Base-by-base conservation (phyloP, 2,113 vertebrate species). In the Cheilinus undulatus region DNA sequence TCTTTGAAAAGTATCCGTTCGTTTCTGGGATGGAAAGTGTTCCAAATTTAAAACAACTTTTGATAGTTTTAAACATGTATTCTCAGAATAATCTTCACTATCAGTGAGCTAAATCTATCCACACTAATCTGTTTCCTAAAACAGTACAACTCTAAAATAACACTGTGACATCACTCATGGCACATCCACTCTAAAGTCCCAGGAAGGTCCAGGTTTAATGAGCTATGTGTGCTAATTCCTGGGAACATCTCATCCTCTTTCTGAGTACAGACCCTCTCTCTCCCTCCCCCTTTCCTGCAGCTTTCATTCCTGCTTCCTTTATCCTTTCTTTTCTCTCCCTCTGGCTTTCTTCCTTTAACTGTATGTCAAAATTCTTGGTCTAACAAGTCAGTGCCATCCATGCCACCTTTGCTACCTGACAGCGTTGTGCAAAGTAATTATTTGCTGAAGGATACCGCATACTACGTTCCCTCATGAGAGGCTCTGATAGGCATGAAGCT, bases 401-500 rank as follows among this genome's bases (percentile, higher is more conserved):
- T 53, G 46, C 57, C 51, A 77, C 54, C 69, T 76, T 63, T 71
- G 64, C 65, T 59, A 51, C 26, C 22, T 79, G 38, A 63, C 78
- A 63, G 56, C 56, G 22, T 46, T 2, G 28, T 87, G 85, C 56
- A 67, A 88, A 82, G 52, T 73, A 17, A 74, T 82, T 56, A 56
- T 58, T 59, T 61, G 58, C 60, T 3, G 69, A 49, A 53, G 72
- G 42, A 50, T 27, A 7, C 62, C 67, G 64, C 23, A 7, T 38
- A 9, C 62, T 72, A 64, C 23, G 4, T 34, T 36, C 20, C 42
- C 20, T 69, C 50, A 72, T 22, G 11, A 76, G 57, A 69, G 42
- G 22, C 34, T 36, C 26, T 45, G 60, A 78, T 15, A 22, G 26
- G 38, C 67, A 26, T 53, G 62, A n/a, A 14, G 43, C 43, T 2